Base-by-base conservation (phyloP, 2,888 invertebrate genomes). In the Frankliniella fusca region DNA sequence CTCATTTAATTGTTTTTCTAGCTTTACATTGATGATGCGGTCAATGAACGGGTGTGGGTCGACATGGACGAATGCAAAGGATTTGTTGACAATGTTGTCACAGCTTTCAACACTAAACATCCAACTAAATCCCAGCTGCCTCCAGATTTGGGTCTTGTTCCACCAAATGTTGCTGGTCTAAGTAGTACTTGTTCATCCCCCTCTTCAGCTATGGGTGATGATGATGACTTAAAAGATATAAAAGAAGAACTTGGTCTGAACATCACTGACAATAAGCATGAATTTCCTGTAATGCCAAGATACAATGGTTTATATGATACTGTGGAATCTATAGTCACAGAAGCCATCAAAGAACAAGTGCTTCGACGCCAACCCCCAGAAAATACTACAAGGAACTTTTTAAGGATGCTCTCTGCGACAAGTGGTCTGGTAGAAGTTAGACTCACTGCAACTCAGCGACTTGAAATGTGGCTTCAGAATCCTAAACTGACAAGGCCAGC, bases 391-490 rank as follows among this genome's bases (percentile, higher is more conserved):
- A 93, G 96, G 83, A 97, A 97, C 85, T 94, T 97, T 85, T 91
- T 98, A 0, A 93, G 94, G 85, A 91, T 98, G 83, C 89, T 98
- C 54, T 93, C 96, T 0, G 93, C 94, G 0, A 93, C 97, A 0
- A 94, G 95, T 85, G 98, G 98, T 0, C 92, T 97, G 83, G 92
- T 93, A 0, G 97, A 97, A 89, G 93, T 93, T 38, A 91, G 97
- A 38, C 91, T 93, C 86, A 92, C 94, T 82, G 93, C 94, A 0
- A 93, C 94, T 0, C 92, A 94, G 0, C 93, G 95, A 0, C 90
- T 98, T 28, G 98, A 98, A 88, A 92, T 94, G 85, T 98, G 98
- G 98, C 90, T 98, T 83, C 97, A 97, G 88, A 98, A 98, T 87
- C 97, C 97, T 83, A 99, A 98, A 90, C 89, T 97, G 82, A 95